Conservation (phyloP, 2,797 vertebrate genomes). For the Micropoecilia bifurca region DNA sequence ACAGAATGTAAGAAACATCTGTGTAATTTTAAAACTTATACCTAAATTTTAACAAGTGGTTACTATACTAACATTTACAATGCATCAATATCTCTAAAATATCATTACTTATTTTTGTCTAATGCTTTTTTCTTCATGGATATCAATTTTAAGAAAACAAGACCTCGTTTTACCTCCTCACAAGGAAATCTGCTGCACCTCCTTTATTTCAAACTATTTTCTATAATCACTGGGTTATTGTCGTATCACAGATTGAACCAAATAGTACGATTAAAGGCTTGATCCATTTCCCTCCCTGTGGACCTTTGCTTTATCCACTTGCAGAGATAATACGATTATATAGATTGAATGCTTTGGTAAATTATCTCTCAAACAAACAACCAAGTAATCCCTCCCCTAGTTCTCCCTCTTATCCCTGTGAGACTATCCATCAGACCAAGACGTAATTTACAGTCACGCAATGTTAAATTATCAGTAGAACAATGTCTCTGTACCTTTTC, state of each 20-base stretch:
- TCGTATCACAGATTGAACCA: conserved; percentile 21
- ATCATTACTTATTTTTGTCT: background rate
- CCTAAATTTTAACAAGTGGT: background rate
- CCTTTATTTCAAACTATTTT: background rate
- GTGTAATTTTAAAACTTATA: background rate
- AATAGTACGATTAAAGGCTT: conserved; percentile 31
- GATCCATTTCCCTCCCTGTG: conserved; percentile 29
- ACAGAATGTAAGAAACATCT: background rate
- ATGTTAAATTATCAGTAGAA: conserved; percentile 44
- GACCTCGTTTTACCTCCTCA: background rate
- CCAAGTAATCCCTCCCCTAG: conserved; percentile 1
- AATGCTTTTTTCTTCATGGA: background rate
- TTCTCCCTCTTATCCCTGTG: conserved; percentile 13
- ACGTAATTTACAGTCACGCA: conserved; percentile 27
- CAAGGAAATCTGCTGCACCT: background rate
- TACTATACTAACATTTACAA: background rate
- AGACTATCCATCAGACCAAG: conserved; percentile 14
- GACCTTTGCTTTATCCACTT: conserved; percentile 20
- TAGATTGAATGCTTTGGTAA: conserved; percentile 39
- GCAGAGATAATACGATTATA: conserved; percentile 37
- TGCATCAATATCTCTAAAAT: background rate
- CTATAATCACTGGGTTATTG: conserved; percentile 9
- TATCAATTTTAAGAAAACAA: conserved; percentile 7
- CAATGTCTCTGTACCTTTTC: conserved; percentile 24
- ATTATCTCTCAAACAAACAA: conserved; percentile 47